These are phyloP conservation scores for Eupithecia insigniata DNA, from an alignment of 2,888 invertebrate genomes.

Conservation along the genomic window DNA sequence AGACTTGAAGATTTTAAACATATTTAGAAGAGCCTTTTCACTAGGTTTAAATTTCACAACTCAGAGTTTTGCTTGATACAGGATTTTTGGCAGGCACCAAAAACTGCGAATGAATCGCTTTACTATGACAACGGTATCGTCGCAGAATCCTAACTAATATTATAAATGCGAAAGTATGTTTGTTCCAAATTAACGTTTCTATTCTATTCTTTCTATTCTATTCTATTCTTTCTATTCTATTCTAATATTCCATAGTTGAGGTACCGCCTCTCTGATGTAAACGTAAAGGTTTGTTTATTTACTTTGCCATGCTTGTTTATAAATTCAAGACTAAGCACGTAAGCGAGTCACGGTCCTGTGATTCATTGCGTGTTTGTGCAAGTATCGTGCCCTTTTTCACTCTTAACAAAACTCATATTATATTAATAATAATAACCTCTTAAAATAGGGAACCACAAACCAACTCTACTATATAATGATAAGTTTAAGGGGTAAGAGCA, in stretches of 20 bases:
- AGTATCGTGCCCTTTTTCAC: background rate
- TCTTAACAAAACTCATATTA: background rate
- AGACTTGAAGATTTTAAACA: background rate
- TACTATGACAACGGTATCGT: too few species aligned
- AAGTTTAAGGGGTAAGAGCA: too few species aligned
- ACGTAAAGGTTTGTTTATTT: slow-evolving; percentile 8
- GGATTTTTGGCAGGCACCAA: background rate
- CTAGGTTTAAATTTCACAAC: background rate
- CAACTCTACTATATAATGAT: too few species aligned
- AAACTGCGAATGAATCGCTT: too few species aligned
- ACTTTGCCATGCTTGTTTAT: slow-evolving; percentile 16
- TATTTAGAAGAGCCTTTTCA: background rate
- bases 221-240: background rate
- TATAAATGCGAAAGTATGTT: too few species aligned
- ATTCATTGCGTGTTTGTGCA: slow-evolving; percentile 1
- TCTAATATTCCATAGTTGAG: background rate
- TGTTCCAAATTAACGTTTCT: too few species aligned
- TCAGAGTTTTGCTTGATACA: background rate
- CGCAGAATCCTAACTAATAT: too few species aligned
- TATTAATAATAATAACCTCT: too few species aligned
- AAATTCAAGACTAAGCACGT: slow-evolving; percentile 11
- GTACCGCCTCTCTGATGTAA: background rate
- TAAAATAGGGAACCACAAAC: too few species aligned
- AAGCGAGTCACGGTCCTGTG: slow-evolving; percentile 17
- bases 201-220: background rate